phyloP scores from a whole-genome alignment of 2,797 vertebrate species.

The Peromyscus eremicus region DNA sequence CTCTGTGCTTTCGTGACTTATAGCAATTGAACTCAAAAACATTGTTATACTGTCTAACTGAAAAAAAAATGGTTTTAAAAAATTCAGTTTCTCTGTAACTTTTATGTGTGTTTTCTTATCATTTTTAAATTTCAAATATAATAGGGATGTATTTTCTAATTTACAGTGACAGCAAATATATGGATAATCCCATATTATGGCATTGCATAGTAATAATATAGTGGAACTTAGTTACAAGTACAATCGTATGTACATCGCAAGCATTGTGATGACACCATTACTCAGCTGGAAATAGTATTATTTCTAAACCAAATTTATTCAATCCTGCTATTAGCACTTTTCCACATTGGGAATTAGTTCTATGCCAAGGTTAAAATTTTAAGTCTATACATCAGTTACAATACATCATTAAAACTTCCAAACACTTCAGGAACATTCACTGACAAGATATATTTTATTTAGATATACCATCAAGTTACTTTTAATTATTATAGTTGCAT shows the following conservation, averaged over 20 bases:
- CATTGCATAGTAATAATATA: not conserved
- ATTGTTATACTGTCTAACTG: not conserved
- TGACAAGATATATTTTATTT: not conserved
- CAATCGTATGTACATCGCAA: not conserved
- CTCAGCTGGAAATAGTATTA: not conserved
- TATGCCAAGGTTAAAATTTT: constrained; percentile 40
- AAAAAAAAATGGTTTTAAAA: not conserved
- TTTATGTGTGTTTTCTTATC: not conserved
- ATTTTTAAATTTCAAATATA: not conserved
- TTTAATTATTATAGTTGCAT: not conserved
- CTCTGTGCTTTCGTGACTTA: not conserved
- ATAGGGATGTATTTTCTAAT: not conserved
- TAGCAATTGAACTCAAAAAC: not conserved
- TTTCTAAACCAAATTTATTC: constrained; percentile 22
- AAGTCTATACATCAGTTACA: not conserved
- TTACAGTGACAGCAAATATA: not conserved
- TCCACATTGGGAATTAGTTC: not conserved
- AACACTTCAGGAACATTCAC: not conserved
- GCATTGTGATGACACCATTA: not conserved
- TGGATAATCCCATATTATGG: not conserved
- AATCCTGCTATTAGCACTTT: constrained; percentile 2
- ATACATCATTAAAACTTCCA: not conserved
- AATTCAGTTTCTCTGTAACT: not conserved
- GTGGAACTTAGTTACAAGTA: not conserved
- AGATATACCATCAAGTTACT: not conserved